Conservation (phyloP, 2,113 vertebrate genomes). For the Bolborhynchus lineola region DNA sequence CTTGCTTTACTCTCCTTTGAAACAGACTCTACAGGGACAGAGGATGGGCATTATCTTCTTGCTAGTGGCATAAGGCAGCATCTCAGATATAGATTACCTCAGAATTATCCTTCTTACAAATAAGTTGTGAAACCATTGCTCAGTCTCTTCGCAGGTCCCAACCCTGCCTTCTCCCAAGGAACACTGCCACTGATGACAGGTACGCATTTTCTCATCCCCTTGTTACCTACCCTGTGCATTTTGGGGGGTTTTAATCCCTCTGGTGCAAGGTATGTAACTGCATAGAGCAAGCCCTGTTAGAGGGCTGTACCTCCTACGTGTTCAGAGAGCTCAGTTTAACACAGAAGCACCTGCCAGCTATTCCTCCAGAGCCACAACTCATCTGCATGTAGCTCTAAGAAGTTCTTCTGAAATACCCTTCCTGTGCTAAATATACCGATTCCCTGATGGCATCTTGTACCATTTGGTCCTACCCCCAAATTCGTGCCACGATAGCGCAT, state of each 20-base stretch:
- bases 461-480: background rate
- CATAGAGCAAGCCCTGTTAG: background rate
- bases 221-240: background rate
- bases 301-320: background rate
- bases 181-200: background rate
- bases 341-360: background rate
- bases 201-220: background rate
- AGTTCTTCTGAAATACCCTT: background rate
- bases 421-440: background rate
- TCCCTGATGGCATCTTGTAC: background rate
- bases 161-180: background rate
- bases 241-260: background rate
- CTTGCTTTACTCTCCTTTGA: background rate
- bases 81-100: background rate
- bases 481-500: background rate
- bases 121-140: background rate
- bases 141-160: background rate
- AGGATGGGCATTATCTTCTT: background rate
- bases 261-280: background rate
- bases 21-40: background rate
- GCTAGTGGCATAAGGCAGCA: background rate
- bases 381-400: background rate
- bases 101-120: conserved; percentile 9
- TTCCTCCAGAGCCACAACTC: background rate
- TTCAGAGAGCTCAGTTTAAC: background rate